Evolutionary conservation across 2,888 invertebrate genomes (phyloP), one percentile per base, ranked within the genome.

Genomic region (Volucella bombylans): DNA sequence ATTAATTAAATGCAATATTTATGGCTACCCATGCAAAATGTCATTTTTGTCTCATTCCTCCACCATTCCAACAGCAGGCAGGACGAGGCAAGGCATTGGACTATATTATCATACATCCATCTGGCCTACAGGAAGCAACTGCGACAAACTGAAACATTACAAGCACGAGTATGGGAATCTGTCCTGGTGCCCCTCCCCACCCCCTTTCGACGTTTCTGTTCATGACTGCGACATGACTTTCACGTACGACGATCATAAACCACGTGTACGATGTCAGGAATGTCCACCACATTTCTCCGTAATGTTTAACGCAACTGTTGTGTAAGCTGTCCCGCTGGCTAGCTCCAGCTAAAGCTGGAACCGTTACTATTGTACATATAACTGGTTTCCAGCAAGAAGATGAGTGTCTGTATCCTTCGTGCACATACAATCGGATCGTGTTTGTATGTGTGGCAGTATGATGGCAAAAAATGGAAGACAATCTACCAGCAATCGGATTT

Each of bases 1-100:
- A 85, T 85, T 85, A 85, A 85, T 85, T 85, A 81, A 85, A 85
- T 85, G 81, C 81, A 85, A 85, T 85, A 85, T 85, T 85, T 85
- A 85, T 85, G 76, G 81, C 72, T 68, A 62, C 55, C 85, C 81
- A 85, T 81, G 81, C 81, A 81, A 85, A 85, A 85, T 85, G 85
- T 85, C 81, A 85, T 81, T 81, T 85, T 76, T 81, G 81, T 71
- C 39, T 59, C 45, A 23, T 52, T 49, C 15, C 78, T 23, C 3
- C 3, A 23, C 49, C 55, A 14, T 65, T 64, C 68, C 68, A 52
- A 76, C 69, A 39, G 31, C 31, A 31, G 31, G 31, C 31, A 31
- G 31, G 31, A 4, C 4, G 6, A 6, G 31, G 31, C 6, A 31
- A 6, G 31, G 31, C 31, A 31, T 31, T 31, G 31, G 6, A 31